These are phyloP conservation scores for Oxycera nigricornis DNA, from an alignment of 2,888 invertebrate species.

Conservation along the genomic window DNA sequence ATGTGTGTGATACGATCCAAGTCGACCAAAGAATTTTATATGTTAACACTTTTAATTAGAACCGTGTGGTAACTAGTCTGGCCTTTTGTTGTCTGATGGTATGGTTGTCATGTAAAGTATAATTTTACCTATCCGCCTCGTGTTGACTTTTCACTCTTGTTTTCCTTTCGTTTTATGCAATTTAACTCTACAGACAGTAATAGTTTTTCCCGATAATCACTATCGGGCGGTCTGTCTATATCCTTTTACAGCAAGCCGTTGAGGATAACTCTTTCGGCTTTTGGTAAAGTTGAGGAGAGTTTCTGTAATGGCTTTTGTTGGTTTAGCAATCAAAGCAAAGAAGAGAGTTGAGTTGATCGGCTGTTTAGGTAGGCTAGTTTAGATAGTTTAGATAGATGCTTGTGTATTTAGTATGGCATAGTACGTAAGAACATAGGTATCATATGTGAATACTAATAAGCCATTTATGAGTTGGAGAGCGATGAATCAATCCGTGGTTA, in stretches of 20 bases:
- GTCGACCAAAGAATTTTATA: constrained; percentile 7
- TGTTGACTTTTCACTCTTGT: constrained; percentile 33
- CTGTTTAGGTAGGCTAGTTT: constrained; percentile 1
- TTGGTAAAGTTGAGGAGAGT: neutral
- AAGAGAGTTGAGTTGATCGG: neutral
- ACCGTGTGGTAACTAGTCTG: constrained; percentile 32
- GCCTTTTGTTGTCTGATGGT: constrained; percentile 33
- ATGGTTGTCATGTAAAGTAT: neutral
- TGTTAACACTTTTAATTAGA: constrained; percentile 36
- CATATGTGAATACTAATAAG: constrained; percentile 2
- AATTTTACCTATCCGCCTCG: constrained; percentile 30
- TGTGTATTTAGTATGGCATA: neutral
- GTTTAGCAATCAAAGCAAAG: neutral
- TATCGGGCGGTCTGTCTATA: constrained; percentile 1
- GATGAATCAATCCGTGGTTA: neutral
- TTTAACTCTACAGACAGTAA: constrained; percentile 12
- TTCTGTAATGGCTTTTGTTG: neutral
- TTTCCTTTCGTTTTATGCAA: constrained; percentile 27
- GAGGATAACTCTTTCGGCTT: neutral
- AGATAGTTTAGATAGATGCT: neutral
- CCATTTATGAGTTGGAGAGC: neutral
- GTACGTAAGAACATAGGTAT: neutral
- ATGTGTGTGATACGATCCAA: neutral
- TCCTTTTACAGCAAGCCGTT: neutral
- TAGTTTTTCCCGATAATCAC: constrained; percentile 35